Evolutionary conservation across 2,888 invertebrate genomes (phyloP).

Genomic region (Lapara coniferarum): DNA sequence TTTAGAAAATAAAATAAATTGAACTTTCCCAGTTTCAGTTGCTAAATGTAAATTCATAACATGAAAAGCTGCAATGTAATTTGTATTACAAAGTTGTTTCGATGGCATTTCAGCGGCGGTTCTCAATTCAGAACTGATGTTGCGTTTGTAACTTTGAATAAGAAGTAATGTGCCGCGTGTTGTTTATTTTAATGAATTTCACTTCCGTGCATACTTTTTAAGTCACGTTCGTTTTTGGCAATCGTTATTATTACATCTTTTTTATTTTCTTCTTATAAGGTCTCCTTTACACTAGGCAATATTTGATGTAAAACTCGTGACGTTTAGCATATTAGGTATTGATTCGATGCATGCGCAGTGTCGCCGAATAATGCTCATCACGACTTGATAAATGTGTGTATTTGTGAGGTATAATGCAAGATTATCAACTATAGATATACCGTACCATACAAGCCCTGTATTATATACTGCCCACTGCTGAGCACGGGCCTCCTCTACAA

Average conservation of each 20-base stretch:
- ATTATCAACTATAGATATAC: too few relatives aligned
- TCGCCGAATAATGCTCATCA: too few relatives aligned
- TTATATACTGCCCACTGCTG: too few relatives aligned
- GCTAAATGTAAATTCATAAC: not conserved
- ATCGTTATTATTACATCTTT: not conserved
- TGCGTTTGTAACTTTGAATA: slow-evolving; percentile 13
- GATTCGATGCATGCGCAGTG: too few relatives aligned
- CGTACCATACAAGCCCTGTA: too few relatives aligned
- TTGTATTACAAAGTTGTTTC: slow-evolving; percentile 13
- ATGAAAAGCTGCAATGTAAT: slow-evolving; percentile 1
- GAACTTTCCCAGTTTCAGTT: not conserved
- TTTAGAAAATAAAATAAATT: not conserved
- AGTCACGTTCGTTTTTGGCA: not conserved
- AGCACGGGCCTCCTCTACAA: too few relatives aligned
- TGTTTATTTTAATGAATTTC: slow-evolving; percentile 4
- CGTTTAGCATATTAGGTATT: too few relatives aligned
- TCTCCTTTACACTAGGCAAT: too few relatives aligned
- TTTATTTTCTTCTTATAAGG: too few relatives aligned
- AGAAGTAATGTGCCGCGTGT: not conserved
- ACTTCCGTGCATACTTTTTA: not conserved
- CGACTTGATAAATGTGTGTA: too few relatives aligned
- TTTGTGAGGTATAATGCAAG: too few relatives aligned
- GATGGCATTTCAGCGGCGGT: not conserved
- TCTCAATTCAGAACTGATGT: not conserved
- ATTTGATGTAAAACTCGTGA: too few relatives aligned